Percentiles rank a stretch among this genome's conserved stretches.
Conservation (phyloP, 2,888 invertebrate genomes). For the Pycnomerus fuliginosus region DNA sequence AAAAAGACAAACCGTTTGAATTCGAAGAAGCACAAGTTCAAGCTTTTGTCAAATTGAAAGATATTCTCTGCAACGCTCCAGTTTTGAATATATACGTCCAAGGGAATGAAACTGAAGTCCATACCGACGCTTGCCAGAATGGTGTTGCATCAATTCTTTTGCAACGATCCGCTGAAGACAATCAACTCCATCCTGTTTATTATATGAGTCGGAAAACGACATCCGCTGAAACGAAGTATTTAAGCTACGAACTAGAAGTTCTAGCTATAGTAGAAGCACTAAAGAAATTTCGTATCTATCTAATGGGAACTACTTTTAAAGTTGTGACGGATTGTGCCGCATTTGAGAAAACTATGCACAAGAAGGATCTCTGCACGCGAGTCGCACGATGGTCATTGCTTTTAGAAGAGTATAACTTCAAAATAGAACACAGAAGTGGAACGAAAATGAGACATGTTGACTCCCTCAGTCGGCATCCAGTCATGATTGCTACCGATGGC, state of each 20-base stretch:
- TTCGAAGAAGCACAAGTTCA: constrained; percentile 17
- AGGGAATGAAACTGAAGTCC: constrained; percentile 22
- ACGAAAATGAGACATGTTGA: constrained; percentile 36
- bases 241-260: constrained; percentile 44
- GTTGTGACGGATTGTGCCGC: constrained; percentile 43
- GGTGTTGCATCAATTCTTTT: constrained; percentile 27
- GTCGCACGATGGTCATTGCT: constrained; percentile 40
- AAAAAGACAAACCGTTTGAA: constrained; percentile 22
- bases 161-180: constrained; percentile 24
- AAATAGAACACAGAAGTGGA: constrained; percentile 36
- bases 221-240: constrained; percentile 35
- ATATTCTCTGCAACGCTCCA: constrained; percentile 18
- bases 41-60: constrained; percentile 25
- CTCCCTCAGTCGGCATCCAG: constrained; percentile 33
- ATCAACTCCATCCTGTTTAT: constrained; percentile 30
- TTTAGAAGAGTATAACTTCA: constrained; percentile 37
- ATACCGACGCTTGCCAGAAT: constrained; percentile 27
- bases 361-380: constrained; percentile 33
- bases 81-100: constrained; percentile 25
- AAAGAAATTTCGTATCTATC: constrained; percentile 41
- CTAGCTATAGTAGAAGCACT: constrained; percentile 41
- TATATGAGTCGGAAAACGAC: constrained; percentile 33
- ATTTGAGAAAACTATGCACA: constrained; percentile 39
- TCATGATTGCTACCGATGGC: constrained; percentile 6
- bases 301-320: constrained; percentile 37